Base-by-base conservation (phyloP, 2,888 invertebrate species). In the Neocrepidodera transversa region DNA sequence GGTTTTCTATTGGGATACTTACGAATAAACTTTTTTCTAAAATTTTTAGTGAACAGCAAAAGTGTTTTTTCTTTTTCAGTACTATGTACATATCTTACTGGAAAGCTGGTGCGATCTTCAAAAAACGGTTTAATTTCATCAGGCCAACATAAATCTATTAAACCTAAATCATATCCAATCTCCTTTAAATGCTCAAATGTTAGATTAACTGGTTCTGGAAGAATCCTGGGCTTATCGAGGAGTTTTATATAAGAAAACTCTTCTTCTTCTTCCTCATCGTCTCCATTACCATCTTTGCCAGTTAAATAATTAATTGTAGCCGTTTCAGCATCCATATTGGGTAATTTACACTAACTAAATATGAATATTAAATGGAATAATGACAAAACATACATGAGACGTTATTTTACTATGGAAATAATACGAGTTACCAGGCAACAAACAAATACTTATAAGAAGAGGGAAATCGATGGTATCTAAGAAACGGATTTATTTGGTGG, bases 21-120 rank as follows among this genome's bases (percentile, higher is more conserved):
- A 52, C 82, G 79, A 53, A 81, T 79, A 78, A 85, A 90, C 71
- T 92, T 92, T 49, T 84, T 82, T 11, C 92, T 84, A 74, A 92
- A 92, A 51, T 36, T 18, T 16, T 92, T 92, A 0, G 90, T 87
- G 70, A 90, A 89, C 51, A 90, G 82, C 40, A 92, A 76, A 7
- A 91, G 73, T 10, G 90, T 75, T 48, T 87, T 85, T 76, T 93
- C 92, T 74, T 92, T 91, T 14, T 85, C 79, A 11, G 81, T 85
- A 67, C 89, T 85, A 1, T 82, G 85, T 55, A 85, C 85, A 73
- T 92, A 92, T 55, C 84, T 84, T 51, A 79, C 79, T 0, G 91
- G 88, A 71, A 87, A 87, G 71, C 85, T 82, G 4, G 81, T 82
- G 18, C 85, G 78, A 20, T 82, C 82, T 71, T 86, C 84, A 69